Evolutionary conservation across 1,140 invertebrate genomes (phyloP).

Genomic region (Leguminivora glycinivorella): DNA sequence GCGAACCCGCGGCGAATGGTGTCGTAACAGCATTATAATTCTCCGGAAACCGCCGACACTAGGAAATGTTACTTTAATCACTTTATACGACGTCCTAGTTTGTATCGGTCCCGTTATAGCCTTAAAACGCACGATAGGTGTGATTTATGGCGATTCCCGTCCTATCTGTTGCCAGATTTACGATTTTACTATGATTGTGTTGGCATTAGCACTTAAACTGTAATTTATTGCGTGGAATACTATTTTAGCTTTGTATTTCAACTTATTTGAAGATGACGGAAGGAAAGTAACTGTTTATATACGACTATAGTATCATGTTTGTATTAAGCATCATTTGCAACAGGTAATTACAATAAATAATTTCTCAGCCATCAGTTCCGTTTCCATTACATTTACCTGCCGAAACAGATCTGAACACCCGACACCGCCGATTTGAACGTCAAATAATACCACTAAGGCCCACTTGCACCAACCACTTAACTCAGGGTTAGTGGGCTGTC

Average conservation of each 20-base stretch:
- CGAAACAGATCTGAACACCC: too few relatives aligned
- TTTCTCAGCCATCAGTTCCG: too few relatives aligned
- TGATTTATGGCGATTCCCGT: conserved; percentile 44
- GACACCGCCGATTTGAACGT: too few relatives aligned
- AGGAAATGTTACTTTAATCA: conserved; percentile 71
- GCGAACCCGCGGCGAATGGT: conserved; percentile 36
- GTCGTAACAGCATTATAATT: conserved; percentile 68
- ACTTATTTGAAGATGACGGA: background rate
- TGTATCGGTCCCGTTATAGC: conserved; percentile 53
- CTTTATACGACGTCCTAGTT: conserved; percentile 60
- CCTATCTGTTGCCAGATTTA: conserved; percentile 21
- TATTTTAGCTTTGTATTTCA: background rate
- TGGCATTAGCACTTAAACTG: background rate
- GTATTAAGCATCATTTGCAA: too few relatives aligned
- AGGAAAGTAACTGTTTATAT: background rate
- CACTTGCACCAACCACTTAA: too few relatives aligned
- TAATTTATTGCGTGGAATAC: background rate
- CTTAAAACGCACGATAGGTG: conserved; percentile 41
- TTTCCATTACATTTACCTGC: too few relatives aligned
- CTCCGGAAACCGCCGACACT: conserved; percentile 52
- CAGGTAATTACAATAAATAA: too few relatives aligned
- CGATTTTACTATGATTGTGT: conserved; percentile 15
- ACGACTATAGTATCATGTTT: too few relatives aligned
- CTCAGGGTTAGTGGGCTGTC: too few relatives aligned
- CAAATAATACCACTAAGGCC: too few relatives aligned